A percentile compares a stretch with the other conserved stretches of the same genome.
phyloP scores from a whole-genome alignment of 2,113 vertebrate genomes.

The Harpagus bidentatus region DNA sequence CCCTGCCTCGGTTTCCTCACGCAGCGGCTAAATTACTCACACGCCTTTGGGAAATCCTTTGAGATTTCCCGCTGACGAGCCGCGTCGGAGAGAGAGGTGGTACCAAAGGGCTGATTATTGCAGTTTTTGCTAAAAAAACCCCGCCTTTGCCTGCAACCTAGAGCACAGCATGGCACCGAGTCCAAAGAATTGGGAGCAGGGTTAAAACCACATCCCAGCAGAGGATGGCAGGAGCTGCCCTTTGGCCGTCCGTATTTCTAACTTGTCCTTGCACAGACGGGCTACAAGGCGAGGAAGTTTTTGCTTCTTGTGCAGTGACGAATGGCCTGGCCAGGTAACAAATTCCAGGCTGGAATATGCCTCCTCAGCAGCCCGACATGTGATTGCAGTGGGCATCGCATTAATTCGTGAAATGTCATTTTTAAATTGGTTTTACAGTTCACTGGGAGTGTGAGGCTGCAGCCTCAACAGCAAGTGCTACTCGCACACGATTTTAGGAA shows the following conservation, averaged over 20 bases:
- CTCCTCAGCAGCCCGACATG: slow-evolving; percentile 51
- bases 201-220: background rate
- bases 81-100: rapidly evolving
- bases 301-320: background rate
- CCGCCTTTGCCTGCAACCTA: background rate
- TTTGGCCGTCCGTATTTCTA: background rate
- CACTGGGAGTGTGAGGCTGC: slow-evolving; percentile 35
- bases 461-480: background rate
- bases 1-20: background rate
- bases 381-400: slow-evolving; percentile 40
- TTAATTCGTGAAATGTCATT: slow-evolving; percentile 58
- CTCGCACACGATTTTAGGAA: rapidly evolving
- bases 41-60: background rate
- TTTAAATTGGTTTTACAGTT: slow-evolving; percentile 66
- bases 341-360: slow-evolving; percentile 48
- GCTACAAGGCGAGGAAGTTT: background rate
- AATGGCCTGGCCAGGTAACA: slow-evolving; percentile 52
- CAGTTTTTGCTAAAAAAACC: background rate
- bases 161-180: background rate
- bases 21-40: background rate
- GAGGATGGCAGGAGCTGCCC: background rate
- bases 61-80: background rate
- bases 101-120: background rate
- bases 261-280: background rate
- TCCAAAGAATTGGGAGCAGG: background rate